A percentile compares a stretch with the other conserved stretches of the same genome.
Conservation (phyloP, 2,797 vertebrate species). For the Iguana delicatissima region DNA sequence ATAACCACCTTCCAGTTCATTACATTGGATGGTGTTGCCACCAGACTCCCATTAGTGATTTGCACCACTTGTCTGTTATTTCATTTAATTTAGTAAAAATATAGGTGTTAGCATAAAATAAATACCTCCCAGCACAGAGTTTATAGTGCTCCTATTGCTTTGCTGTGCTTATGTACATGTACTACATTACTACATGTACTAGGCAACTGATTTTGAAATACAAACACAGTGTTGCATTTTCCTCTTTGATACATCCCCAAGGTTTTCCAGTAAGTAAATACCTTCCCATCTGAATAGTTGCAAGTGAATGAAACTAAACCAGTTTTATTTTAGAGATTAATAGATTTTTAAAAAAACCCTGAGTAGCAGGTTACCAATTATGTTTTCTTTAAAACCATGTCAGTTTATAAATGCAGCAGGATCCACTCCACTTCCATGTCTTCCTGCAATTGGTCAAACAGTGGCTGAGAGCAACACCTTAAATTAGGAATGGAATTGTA, state of each 20-base stretch:
- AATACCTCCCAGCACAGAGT: slow-evolving; percentile 29
- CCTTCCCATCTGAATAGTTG: slow-evolving; percentile 6
- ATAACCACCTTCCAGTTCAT: slow-evolving; percentile 1
- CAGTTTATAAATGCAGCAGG: not conserved
- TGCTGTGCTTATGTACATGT: not conserved
- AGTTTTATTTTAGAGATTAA: slow-evolving; percentile 21
- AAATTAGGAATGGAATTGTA: not conserved
- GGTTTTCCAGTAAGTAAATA: slow-evolving; percentile 1
- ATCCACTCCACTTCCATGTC: not conserved
- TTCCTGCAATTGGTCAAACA: not conserved
- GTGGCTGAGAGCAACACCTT: not conserved
- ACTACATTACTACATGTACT: not conserved
- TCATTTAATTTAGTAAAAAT: slow-evolving; percentile 42
- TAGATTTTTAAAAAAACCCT: not conserved
- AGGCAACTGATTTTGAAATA: not conserved
- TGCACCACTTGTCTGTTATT: not conserved
- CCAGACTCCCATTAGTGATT: not conserved
- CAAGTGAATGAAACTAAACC: not conserved
- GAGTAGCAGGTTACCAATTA: not conserved
- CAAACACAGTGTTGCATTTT: not conserved
- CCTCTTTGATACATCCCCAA: not conserved
- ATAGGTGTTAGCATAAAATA: slow-evolving; percentile 37
- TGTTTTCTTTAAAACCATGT: not conserved
- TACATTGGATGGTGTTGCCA: slow-evolving; percentile 29
- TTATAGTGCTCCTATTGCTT: slow-evolving; percentile 31